Evolutionary conservation across 2,113 vertebrate genomes (phyloP), one percentile per base, ranked within the genome.

Genomic region (Tamias sibiricus): DNA sequence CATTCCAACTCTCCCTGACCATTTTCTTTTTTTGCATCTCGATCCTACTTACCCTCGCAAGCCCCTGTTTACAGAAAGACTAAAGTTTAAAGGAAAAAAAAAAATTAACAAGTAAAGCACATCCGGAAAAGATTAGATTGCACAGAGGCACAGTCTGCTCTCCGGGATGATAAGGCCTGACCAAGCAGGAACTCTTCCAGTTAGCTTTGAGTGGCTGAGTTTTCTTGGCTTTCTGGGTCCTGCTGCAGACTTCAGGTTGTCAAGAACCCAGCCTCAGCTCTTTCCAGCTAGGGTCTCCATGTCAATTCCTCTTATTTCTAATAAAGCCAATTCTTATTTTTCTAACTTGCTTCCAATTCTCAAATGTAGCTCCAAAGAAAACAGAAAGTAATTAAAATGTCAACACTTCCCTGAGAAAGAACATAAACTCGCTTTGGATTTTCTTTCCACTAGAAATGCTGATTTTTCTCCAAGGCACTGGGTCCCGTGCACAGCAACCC

Each of bases 311-410:
- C 93, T 94, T 88, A 94, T 96, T 96, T 95, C 94, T 95, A 94
- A 98, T 98, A 95, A 97, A 94, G 95, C 87, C 92, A 97, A 96
- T 96, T 96, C 87, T 80, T 97, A 88, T 95, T 98, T 96, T 95
- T 95, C 84, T 91, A 96, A 95, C 77, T 95, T 71, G 95, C 88
- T 97, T 96, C 94, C 96, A 97, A 88, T 88, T 96, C 90, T 98
- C 92, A 90, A 96, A 94, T 95, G 94, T 59, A 89, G 77, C 81
- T 95, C 95, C 95, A 98, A 98, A 96, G 97, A 97, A 98, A 97
- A 97, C 95, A 97, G 97, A 98, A 95, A 98, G 95, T 96, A 95
- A 98, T 98, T 97, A 98, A 98, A 96, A 98, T 96, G 95, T 98
- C 97, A 97, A 97, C 97, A 97, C 96, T 97, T 96, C 72, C 81